Evolutionary conservation across 1,140 invertebrate species (phyloP), one percentile per base, ranked within the genome.

Genomic region (Listronotus bonariensis): DNA sequence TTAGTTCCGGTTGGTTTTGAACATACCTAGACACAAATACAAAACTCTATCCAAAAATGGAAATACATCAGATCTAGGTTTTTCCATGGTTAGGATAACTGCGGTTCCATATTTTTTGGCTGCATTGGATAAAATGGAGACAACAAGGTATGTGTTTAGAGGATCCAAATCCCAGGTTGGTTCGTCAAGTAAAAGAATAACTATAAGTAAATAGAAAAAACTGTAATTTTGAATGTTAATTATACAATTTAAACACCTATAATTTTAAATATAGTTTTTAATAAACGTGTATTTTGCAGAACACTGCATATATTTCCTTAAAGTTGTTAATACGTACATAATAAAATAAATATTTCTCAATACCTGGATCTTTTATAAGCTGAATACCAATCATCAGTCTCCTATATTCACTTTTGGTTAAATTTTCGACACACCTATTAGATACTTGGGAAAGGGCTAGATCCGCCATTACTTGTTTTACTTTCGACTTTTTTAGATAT

Each of bases 121-220:
- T 36, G 94, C 92, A 70, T 95, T 95, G 45, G 92, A 94, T 8
- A 96, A 80, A 78, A 96, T 96, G 0, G 94, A 96, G 17, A 96
- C 88, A 3, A 97, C 88, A 41, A 97, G 83, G 76, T 96, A 97
- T 1, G 93, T 95, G 69, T 95, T 94, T 9, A 97, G 77, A 0
- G 94, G 94, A 80, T 96, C 93, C 43, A 96, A 82, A 68, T 93
- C 92, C 85, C 89, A 92, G 0, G 93, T 96, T 0, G 94, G 95
- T 74, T 96, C 93, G 75, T 96, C 94, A 45, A 96, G 78, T 0
- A 97, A 80, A 0, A 96, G 78, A 65, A 96, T 83, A 5, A 93
- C 91, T 90, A 76, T 36, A 82, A 80, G 14, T 26, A 20, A 10
- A 49, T 49, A 10, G 9, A 15, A 46, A 10, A 2, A 46, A n/a